phyloP scores from a whole-genome alignment of 2,888 invertebrate species.

The Athripsodes cinereus region DNA sequence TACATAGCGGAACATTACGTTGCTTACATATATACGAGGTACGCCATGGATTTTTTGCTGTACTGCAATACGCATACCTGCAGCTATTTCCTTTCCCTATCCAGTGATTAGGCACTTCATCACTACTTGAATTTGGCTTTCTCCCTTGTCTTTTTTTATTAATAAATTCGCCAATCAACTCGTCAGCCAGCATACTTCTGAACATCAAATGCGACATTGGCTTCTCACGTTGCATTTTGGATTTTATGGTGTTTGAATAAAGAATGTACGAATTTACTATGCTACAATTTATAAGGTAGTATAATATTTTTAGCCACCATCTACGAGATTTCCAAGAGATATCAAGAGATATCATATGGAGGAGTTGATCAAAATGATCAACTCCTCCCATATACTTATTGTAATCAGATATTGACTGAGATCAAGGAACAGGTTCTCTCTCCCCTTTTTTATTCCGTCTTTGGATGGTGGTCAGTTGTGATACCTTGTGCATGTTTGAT shows the following conservation, averaged over 20 bases:
- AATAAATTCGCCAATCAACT: not conserved
- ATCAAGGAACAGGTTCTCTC: not conserved
- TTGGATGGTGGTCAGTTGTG: slow-evolving; percentile 2
- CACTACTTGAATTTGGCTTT: slow-evolving; percentile 1
- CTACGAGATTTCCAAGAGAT: not conserved
- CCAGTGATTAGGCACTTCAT: slow-evolving; percentile 1
- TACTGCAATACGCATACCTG: slow-evolving; percentile 5
- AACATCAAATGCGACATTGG: slow-evolving; percentile 2
- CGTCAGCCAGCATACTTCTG: not conserved
- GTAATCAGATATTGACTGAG: not conserved
- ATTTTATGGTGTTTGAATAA: not conserved
- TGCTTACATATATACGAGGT: not conserved
- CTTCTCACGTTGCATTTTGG: slow-evolving; percentile 1
- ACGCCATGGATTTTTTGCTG: slow-evolving; percentile 2
- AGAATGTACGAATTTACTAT: not conserved
- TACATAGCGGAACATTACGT: slow-evolving; percentile 2
- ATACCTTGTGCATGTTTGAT: slow-evolving; percentile 4
- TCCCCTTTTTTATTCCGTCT: slow-evolving; percentile 1
- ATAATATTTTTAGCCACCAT: slow-evolving; percentile 1
- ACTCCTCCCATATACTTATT: not conserved
- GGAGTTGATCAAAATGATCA: not conserved
- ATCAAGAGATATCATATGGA: not conserved
- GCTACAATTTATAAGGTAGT: not conserved
- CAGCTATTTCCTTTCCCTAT: slow-evolving; percentile 1
- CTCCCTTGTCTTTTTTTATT: slow-evolving; percentile 2